Percentiles rank a stretch among this genome's conserved stretches.
Evolutionary conservation across 2,113 vertebrate species (phyloP).

Genomic region (Vulpes lagopus): DNA sequence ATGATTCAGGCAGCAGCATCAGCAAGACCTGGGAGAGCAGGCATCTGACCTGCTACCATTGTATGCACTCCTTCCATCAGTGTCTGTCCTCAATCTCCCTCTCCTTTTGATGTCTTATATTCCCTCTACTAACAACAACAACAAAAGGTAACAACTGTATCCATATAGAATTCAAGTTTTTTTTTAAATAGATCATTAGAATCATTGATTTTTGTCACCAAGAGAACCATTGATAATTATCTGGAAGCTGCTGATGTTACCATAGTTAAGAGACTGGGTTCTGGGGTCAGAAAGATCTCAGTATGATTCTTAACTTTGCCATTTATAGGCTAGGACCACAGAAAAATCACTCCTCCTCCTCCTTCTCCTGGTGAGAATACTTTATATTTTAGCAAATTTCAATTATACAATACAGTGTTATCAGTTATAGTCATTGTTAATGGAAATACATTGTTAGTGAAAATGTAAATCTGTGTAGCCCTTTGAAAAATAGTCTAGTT

Average conservation of each 20-base stretch:
- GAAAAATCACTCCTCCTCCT: background rate
- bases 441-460: background rate
- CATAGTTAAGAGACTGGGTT: background rate
- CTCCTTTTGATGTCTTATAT: background rate
- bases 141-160: background rate
- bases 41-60: background rate
- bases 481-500: background rate
- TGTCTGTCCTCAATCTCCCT: background rate
- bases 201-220: background rate
- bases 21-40: no score
- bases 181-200: background rate
- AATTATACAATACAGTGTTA: background rate
- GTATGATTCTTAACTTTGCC: background rate
- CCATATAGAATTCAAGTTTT: background rate
- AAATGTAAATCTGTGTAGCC: background rate
- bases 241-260: background rate
- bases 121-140: background rate
- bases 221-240: background rate
- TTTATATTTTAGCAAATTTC: background rate
- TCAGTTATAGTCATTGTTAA: background rate
- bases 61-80: rapidly evolving
- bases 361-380: background rate
- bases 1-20: rapidly evolving
- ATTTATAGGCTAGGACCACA: background rate
- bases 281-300: background rate